Evolutionary conservation across 2,888 invertebrate species (phyloP), one percentile per base, ranked within the genome.

Genomic region (Pogonocherus hispidulus): DNA sequence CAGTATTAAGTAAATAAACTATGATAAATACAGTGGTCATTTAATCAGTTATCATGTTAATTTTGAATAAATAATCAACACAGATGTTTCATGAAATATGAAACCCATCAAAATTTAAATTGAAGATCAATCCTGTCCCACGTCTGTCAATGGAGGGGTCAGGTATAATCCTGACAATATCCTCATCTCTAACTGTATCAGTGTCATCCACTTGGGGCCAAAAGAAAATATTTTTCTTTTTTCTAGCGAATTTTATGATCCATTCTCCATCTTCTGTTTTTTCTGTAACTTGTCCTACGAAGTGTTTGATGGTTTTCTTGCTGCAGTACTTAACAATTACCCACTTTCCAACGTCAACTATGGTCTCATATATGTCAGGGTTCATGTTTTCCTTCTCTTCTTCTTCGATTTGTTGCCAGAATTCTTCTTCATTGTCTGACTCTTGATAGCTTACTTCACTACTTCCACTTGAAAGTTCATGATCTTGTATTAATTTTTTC

Each of bases 131-230:
- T 11, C 47, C 47, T 11, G 11, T 47, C 1, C 47, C 47, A 19
- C 47, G 20, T 32, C 60, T 60, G 14, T 35, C 35, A 32, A 11
- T 60, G 9, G 35, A 14, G 9, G 60, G 49, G 19, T 60, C 49
- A n/a, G 60, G 60, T 47, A 60, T 16, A 47, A 60, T 18, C 32
- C 32, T 60, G 11, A 47, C 47, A 23, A 60, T 49, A 35, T 60
- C 60, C 19, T 47, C 32, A 2, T 49, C 60, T 14, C 35, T 4
- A 18, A 60, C 47, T 19, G 47, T 46, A 46, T 47, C 60, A n/a
- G 4, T 16, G 49, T 60, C 60, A 16, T 60, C 35, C 27, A 32
- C 32, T 22, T 35, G 11, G 35, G 49, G 35, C 49, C 60, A 60
- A 11, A 35, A 35, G 18, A 56, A 60, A 47, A 35, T 60, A 60